Base-by-base conservation (phyloP, 2,888 invertebrate genomes). In the Scelioninae gen. 2 region DNA sequence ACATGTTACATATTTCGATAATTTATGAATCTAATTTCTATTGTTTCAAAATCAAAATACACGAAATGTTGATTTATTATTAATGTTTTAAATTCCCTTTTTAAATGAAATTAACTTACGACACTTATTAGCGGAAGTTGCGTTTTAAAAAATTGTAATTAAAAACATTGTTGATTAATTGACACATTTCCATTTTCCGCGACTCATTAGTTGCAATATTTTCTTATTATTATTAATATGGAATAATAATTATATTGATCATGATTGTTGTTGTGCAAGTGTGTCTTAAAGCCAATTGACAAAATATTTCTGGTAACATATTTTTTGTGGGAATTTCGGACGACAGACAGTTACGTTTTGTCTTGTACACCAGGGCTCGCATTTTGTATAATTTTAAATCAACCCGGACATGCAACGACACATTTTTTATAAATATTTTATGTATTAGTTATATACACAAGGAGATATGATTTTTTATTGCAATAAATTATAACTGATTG, bases 281-380 rank as follows among this genome's bases (percentile, higher is more conserved):
- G 52, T 48, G 46, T 60, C 45, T 58, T 13, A 19, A 33, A n/a
- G 22, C 41, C 28, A 46, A 35, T 46, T n/a, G 35, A 35, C 13
- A 13, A 64, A 64, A 64, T 64, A 64, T 53, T 64, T 64, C 35
- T 64, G 64, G 43, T 33, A 53, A 53, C 16, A 64, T 43, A 45
- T 63, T 64, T 63, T 63, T 58, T 45, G 16, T 37, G 39, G 39
- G 39, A 58, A 58, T 41, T 55, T 25, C 13, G 31, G 2, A 10
- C 28, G 10, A 16, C 19, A 19, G 39, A 53, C 0, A 53, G 3
- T 28, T 15, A 46, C 28, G 9, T 13, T 46, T 7, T 15, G 9
- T 18, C 46, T 22, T 37, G 9, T 46, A 15, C 13, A 25, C 46
- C 46, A 46, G 28, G 28, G 15, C 28, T 48, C 48, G 31, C 53